Percentiles rank a stretch among this genome's conserved stretches.
These are phyloP conservation scores for Sterrhoptilus dennistouni DNA, from an alignment of 2,113 vertebrate genomes.

Conservation along the genomic window DNA sequence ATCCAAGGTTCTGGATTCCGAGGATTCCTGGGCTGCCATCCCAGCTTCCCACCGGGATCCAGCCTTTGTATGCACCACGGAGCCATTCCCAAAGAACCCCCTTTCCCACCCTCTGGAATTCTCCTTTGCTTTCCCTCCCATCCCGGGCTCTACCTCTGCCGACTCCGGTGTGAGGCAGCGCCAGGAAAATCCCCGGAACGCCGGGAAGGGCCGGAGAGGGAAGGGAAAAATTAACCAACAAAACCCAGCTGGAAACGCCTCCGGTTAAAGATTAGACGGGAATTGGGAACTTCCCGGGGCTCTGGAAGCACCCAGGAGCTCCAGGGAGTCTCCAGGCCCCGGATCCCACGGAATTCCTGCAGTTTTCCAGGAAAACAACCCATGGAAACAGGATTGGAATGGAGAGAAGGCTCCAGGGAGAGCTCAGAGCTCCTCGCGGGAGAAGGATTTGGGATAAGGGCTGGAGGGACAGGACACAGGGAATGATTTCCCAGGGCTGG, in stretches of 20 bases:
- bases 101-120: background rate
- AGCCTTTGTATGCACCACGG: rapidly evolving
- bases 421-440: background rate
- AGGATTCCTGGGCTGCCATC: rapidly evolving
- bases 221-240: background rate
- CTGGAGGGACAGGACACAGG: background rate
- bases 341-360: background rate
- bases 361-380: too few species aligned
- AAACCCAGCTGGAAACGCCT: background rate
- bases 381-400: background rate
- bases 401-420: background rate
- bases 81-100: background rate
- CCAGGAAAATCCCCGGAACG: background rate
- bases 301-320: background rate
- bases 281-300: rapidly evolving
- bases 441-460: background rate
- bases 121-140: background rate
- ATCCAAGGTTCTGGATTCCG: background rate
- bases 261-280: conserved; percentile 17
- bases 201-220: background rate
- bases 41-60: background rate
- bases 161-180: background rate
- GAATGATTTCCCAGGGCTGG: background rate
- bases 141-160: background rate
- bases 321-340: too few species aligned